phyloP scores from a whole-genome alignment of 1,140 invertebrate genomes.

The Megalopta genalis region DNA sequence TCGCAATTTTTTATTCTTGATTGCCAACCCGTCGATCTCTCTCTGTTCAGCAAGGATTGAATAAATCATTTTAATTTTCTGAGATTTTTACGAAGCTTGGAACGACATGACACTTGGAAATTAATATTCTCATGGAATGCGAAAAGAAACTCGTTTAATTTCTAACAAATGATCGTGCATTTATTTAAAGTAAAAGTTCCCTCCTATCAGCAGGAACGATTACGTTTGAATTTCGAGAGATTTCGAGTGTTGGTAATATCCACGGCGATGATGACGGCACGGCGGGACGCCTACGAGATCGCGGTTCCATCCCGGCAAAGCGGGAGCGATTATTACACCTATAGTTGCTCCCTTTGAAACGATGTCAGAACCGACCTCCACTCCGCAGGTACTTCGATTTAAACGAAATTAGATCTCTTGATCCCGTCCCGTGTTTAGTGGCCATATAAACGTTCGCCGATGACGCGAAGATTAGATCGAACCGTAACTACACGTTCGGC shows the following conservation, averaged over 20 bases:
- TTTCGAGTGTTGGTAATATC: constrained; percentile 16
- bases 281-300: no score
- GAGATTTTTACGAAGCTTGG: no score
- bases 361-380: constrained; percentile 14
- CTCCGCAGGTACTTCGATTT: constrained; percentile 28
- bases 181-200: background rate
- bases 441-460: constrained; percentile 6
- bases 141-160: background rate
- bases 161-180: background rate
- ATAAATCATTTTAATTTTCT: no score
- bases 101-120: no score
- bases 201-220: background rate
- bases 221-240: background rate
- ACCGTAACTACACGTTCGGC: background rate
- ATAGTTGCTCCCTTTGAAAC: constrained; percentile 19
- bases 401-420: constrained; percentile 45
- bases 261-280: background rate
- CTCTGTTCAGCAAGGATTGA: no score
- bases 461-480: constrained; percentile 17
- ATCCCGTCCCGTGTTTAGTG: constrained; percentile 10
- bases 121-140: no score
- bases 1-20: no score
- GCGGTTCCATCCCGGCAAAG: constrained; percentile 2
- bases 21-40: no score
- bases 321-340: constrained; percentile 20